A percentile compares a stretch with the other conserved stretches of the same genome.
phyloP scores from a whole-genome alignment of 2,797 vertebrate species.

The Natrix natrix region DNA sequence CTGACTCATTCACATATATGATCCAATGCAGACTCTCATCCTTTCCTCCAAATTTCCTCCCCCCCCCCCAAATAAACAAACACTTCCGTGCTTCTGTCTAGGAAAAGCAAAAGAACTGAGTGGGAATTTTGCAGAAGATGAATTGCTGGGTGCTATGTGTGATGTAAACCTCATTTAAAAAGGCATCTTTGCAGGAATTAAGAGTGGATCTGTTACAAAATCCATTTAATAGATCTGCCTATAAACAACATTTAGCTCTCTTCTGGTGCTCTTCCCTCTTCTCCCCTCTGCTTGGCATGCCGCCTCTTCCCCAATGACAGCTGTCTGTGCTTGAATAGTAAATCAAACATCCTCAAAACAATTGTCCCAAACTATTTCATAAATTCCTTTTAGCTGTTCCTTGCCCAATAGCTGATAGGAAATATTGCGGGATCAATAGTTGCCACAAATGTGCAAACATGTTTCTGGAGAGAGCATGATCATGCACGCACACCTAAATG shows the following conservation, averaged over 20 bases:
- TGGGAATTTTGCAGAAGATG: slow-evolving; percentile 21
- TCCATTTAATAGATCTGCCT: slow-evolving; percentile 59
- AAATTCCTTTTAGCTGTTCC: slow-evolving; percentile 57
- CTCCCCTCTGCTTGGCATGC: slow-evolving; percentile 61
- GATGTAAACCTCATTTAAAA: slow-evolving; percentile 34
- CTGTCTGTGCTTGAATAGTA: slow-evolving; percentile 70
- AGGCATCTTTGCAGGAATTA: slow-evolving; percentile 41
- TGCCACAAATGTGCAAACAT: background rate
- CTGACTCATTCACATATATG: background rate
- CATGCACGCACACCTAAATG: background rate
- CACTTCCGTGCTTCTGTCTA: background rate
- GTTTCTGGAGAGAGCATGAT: background rate
- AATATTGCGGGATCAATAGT: slow-evolving; percentile 2
- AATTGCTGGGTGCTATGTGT: slow-evolving; percentile 29
- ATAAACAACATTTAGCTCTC: slow-evolving; percentile 61
- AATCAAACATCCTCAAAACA: slow-evolving; percentile 68
- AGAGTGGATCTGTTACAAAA: slow-evolving; percentile 45
- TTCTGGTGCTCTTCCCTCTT: slow-evolving; percentile 43
- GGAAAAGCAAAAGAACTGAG: background rate
- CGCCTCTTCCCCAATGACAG: slow-evolving; percentile 59
- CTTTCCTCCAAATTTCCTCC: background rate
- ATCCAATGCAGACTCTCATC: background rate
- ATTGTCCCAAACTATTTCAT: slow-evolving; percentile 65
- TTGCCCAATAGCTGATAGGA: slow-evolving; percentile 34
- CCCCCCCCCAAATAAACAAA: background rate